Base-by-base conservation (phyloP, 2,113 vertebrate genomes). In the Tapirus terrestris region DNA sequence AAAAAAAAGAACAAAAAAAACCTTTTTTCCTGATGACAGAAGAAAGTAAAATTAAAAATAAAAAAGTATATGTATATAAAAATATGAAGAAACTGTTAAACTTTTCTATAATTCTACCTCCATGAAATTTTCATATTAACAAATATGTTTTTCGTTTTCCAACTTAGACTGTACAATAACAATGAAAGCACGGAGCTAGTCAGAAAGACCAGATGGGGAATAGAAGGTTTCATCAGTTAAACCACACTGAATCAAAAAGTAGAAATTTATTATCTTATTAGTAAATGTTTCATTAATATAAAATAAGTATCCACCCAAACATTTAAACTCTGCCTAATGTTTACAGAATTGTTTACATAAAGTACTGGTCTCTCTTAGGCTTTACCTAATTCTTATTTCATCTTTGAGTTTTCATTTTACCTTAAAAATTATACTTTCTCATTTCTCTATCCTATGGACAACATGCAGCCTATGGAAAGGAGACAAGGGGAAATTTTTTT, bases 401-500 rank as follows among this genome's bases (percentile, higher is more conserved):
- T 76, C 51, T 87, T 70, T 88, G 25, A 92, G 43, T 77, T 95
- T 60, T 96, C 23, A 76, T 82, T 91, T 81, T 84, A 67, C 36
- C 29, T 67, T 88, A 88, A 27, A 97, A 89, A 82, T 92, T 72
- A 53, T 31, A 86, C 43, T 56, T 68, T 58, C 53, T 96, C 61
- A 83, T 84, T 80, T 12, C 53, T 85, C 81, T 95, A 67, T n/a
- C 70, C 29, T 65, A 39, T 29, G 72, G 79, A 63, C 84, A 76
- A 73, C 31, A 63, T 39, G 56, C 20, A 89, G 53, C 75, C 60
- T 84, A 81, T 10, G 29, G 36, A 79, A 93, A 56, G 23, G 25
- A 70, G 20, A 72, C 9, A 80, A 63, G 27, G 20, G 3, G 16
- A 45, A 23, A 43, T 31, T 76, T 31, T 81, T 86, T 81, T 70